Base-by-base conservation (phyloP, 2,888 invertebrate genomes). In the Cheilosia impressa region DNA sequence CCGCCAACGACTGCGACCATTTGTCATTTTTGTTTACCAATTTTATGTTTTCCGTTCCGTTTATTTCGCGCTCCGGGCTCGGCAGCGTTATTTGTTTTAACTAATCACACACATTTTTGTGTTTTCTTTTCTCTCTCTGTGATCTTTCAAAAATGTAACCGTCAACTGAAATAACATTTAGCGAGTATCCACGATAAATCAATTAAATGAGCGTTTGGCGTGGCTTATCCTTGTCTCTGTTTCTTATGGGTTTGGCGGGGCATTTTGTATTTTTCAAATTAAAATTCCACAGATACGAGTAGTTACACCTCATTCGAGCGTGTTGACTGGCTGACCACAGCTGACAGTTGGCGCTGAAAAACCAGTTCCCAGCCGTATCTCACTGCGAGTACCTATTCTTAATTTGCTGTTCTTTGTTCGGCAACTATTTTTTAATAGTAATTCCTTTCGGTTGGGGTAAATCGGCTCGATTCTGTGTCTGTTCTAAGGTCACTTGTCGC, bases 261-360 rank as follows among this genome's bases (percentile, higher is more conserved):
- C 24, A 27, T 50, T n/a, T 50, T 69, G 27, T 27, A 6, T 34
- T 81, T 50, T 62, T 62, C 47, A 55, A 84, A 84, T 84, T 84
- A 71, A 80, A 80, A 84, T 84, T 84, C 84, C 84, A 65, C 65
- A 71, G 53, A 34, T 60, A 77, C 77, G 47, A 15, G 24, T 19
- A 63, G 69, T 19, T 62, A 69, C 53, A 78, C 62, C 77, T 47
- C 77, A n/a, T 45, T 71, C 27, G 68, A 58, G 31, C 45, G 66
- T 27, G 52, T 77, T 38, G 10, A 38, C 34, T 10, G 13, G 17
- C 45, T 60, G 58, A 62, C 65, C 57, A 66, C 73, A 63, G 47
- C 63, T 45, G 34, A 63, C 55, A 50, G 27, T 58, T 66, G 65
- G 57, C 38, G 41, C 43, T 60, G 65, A 27, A 63, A 84, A 83